Evolutionary conservation across 2,113 vertebrate species (phyloP).

Genomic region (Pseudorectes ferrugineus): DNA sequence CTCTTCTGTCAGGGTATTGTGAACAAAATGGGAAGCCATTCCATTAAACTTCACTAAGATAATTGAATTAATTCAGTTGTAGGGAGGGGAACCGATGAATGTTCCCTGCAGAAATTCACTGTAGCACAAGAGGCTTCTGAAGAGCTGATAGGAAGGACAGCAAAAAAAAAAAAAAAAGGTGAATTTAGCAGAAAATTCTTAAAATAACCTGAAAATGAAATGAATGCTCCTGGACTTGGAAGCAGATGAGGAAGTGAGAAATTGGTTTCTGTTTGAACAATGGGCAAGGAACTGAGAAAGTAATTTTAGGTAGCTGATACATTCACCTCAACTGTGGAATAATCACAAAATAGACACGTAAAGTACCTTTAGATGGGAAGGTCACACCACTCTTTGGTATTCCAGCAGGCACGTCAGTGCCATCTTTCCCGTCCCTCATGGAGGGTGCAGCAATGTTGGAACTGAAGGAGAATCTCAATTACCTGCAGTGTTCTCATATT

Average conservation of each 20-base stretch:
- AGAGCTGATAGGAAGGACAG: background rate
- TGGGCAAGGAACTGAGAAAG: background rate
- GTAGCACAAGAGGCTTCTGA: background rate
- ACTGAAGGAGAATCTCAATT: slow-evolving; percentile 27
- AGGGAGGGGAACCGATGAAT: background rate
- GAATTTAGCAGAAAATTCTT: background rate
- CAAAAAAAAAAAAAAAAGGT: background rate
- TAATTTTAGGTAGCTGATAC: background rate
- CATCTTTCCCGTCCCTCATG: background rate
- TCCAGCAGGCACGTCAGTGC: background rate
- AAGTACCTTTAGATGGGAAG: background rate
- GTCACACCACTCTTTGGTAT: background rate
- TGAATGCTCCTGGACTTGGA: background rate
- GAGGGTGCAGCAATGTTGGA: background rate
- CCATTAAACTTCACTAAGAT: background rate
- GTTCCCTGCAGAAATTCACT: background rate
- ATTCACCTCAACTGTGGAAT: background rate
- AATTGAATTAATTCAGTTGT: background rate
- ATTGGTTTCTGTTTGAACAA: background rate
- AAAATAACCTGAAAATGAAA: background rate
- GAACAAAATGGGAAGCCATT: background rate
- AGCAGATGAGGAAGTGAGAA: background rate
- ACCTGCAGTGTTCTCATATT: background rate
- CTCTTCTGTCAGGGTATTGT: background rate
- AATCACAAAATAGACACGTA: background rate